Evolutionary conservation across 2,888 invertebrate genomes (phyloP).

Genomic region (Coenonympha glycerion): DNA sequence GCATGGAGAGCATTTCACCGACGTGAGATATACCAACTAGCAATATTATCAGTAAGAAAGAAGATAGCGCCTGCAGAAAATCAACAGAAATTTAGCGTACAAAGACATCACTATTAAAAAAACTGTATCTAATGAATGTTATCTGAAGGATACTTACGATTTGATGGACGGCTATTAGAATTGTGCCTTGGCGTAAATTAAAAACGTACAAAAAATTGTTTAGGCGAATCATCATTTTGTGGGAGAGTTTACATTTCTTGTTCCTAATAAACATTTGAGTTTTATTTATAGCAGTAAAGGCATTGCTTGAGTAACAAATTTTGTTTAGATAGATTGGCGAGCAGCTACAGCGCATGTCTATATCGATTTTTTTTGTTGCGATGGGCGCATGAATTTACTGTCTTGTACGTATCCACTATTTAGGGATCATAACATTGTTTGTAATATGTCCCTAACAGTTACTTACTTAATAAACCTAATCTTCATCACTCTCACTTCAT

Average conservation of each 20-base stretch:
- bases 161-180: slow-evolving; percentile 73
- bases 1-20: slow-evolving; percentile 66
- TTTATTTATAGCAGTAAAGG: slow-evolving; percentile 41
- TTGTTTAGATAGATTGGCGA: slow-evolving; percentile 44
- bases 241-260: slow-evolving; percentile 60
- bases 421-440: too few relatives aligned
- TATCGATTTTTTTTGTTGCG: slow-evolving; percentile 56
- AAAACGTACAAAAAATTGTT: slow-evolving; percentile 70
- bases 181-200: slow-evolving; percentile 72
- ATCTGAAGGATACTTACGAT: slow-evolving; percentile 56
- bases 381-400: slow-evolving; percentile 48
- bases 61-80: slow-evolving; percentile 60
- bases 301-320: slow-evolving; percentile 47
- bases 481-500: too few relatives aligned
- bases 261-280: slow-evolving; percentile 67
- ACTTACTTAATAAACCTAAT: too few relatives aligned
- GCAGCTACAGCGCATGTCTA: slow-evolving; percentile 51
- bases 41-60: slow-evolving; percentile 65
- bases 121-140: not conserved
- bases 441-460: too few relatives aligned
- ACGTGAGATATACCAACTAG: slow-evolving; percentile 69
- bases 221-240: slow-evolving; percentile 65
- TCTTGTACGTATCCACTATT: too few relatives aligned
- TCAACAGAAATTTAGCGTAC: slow-evolving; percentile 8
- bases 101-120: not conserved